Evolutionary conservation across 2,113 vertebrate species (phyloP).

Genomic region (Geothlypis trichas): DNA sequence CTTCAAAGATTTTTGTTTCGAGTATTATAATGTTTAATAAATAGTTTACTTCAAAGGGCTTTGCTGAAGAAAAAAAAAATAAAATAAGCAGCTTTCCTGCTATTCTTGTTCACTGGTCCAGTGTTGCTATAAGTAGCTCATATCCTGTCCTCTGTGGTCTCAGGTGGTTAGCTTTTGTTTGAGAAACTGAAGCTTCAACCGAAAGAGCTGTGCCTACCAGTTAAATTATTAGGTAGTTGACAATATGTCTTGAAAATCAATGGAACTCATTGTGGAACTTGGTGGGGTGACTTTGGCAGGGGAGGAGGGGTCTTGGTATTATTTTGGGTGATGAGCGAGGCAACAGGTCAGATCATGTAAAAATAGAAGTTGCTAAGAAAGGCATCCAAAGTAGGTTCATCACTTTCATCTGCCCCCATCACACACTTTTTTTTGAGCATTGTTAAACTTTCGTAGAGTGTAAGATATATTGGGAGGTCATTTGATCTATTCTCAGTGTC

Average conservation of each 20-base stretch:
- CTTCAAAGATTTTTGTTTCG: constrained; percentile 94
- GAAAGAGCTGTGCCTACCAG: constrained; percentile 77
- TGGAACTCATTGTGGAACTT: constrained; percentile 40
- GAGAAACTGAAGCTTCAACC: constrained; percentile 78
- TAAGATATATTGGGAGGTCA: not conserved
- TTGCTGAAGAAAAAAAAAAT: constrained; percentile 75
- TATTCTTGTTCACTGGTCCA: constrained; percentile 92
- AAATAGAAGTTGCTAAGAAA: constrained; percentile 70
- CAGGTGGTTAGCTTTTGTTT: constrained; percentile 95
- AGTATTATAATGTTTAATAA: constrained; percentile 90
- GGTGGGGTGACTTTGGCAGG: constrained; percentile 34
- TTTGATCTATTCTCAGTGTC: constrained; percentile 14
- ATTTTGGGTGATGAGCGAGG: constrained; percentile 53
- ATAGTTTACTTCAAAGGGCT: constrained; percentile 93
- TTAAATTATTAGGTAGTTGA: constrained; percentile 79
- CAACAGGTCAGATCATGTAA: constrained; percentile 24
- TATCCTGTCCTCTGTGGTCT: constrained; percentile 96
- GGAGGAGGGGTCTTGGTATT: constrained; percentile 32
- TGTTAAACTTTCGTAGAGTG: constrained; percentile 19
- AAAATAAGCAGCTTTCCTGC: constrained; percentile 91
- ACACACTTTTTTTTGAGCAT: constrained; percentile 29
- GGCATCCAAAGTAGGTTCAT: not conserved
- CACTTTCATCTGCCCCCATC: constrained; percentile 4
- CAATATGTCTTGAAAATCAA: constrained; percentile 64
- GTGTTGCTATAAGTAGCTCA: constrained; percentile 94